Evolutionary conservation across 1,140 invertebrate genomes (phyloP), one percentile per base, ranked within the genome.

Genomic region (Physella acuta): DNA sequence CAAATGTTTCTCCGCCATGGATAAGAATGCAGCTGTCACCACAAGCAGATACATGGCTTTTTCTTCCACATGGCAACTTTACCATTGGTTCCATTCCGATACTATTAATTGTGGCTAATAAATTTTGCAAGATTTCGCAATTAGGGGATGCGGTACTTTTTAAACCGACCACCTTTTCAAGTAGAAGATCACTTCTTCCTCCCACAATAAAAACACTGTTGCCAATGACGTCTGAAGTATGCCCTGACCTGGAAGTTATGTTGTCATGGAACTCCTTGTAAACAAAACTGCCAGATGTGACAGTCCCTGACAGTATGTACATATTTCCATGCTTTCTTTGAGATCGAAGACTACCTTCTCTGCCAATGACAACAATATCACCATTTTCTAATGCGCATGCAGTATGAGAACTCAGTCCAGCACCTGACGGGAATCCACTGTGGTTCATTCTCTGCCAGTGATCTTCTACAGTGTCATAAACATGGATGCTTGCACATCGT

Each of bases 1-100:
- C 81, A 75, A 85, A 84, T 11, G 82, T 82, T 70, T 83, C 82
- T 1, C 83, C 83, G 3, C 83, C 83, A 64, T 84, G 79, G 49
- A 84, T 68, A 1, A 85, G 71, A n/a, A 83, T 49, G 3, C 70
- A 39, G 2, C 71, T 75, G 14, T 73, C 31, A 8, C 74, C 77
- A 24, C 51, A 52, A 26, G 80, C 62, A 11, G 76, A 69, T 0
- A 78, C 71, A 59, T 83, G 81, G 68, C 81, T 73, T 70, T 80
- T 82, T 20, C 82, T 61, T 31, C 82, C 81, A 51, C 73, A 73
- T 30, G 82, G 81, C n/a, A 73, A 51, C 75, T 82, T 81, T 11
- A 70, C 17, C 66, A 82, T 53, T 11, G 76, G 70, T 16, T 39
- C 26, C 26, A 14, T 55, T 28, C 26, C 26, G 53, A 28, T 55